Evolutionary conservation across 2,888 invertebrate species (phyloP).

Genomic region (Dioctria rufipes): DNA sequence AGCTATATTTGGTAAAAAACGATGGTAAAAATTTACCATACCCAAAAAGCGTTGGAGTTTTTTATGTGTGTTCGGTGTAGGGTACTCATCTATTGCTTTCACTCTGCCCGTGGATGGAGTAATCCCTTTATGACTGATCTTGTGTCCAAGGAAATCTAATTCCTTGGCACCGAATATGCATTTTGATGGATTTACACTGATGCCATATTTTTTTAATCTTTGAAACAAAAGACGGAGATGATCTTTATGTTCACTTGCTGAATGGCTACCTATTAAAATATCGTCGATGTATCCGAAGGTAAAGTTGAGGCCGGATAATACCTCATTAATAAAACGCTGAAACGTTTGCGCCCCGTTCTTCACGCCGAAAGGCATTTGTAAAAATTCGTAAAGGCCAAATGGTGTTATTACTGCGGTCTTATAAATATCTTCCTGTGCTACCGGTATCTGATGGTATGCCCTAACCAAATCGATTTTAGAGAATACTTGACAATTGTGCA

Average conservation of each 20-base stretch:
- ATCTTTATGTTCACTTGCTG: slow-evolving; percentile 55
- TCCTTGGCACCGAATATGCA: slow-evolving; percentile 44
- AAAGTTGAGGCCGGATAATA: slow-evolving; percentile 60
- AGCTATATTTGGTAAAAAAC: no score
- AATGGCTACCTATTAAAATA: slow-evolving; percentile 60
- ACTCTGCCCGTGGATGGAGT: not conserved
- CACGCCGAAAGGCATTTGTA: slow-evolving; percentile 65
- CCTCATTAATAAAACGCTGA: slow-evolving; percentile 62
- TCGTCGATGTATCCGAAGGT: slow-evolving; percentile 62
- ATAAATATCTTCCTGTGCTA: slow-evolving; percentile 62
- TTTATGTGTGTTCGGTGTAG: slow-evolving; percentile 13
- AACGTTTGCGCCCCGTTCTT: slow-evolving; percentile 62
- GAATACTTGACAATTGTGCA: slow-evolving; percentile 56
- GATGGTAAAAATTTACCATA: no score
- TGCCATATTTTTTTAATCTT: slow-evolving; percentile 58
- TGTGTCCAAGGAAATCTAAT: slow-evolving; percentile 19
- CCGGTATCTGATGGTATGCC: slow-evolving; percentile 66
- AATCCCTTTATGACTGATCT: slow-evolving; percentile 21
- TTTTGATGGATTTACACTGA: slow-evolving; percentile 58
- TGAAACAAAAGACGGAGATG: slow-evolving; percentile 58
- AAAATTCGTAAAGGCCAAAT: slow-evolving; percentile 65
- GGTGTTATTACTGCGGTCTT: slow-evolving; percentile 66
- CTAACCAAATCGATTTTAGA: slow-evolving; percentile 61
- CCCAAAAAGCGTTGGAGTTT: no score
- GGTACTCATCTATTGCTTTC: slow-evolving; percentile 15